Percentiles rank a stretch among this genome's conserved stretches.
These are phyloP conservation scores for Poliocrania exsul DNA, from an alignment of 2,797 vertebrate species.

Conservation along the genomic window DNA sequence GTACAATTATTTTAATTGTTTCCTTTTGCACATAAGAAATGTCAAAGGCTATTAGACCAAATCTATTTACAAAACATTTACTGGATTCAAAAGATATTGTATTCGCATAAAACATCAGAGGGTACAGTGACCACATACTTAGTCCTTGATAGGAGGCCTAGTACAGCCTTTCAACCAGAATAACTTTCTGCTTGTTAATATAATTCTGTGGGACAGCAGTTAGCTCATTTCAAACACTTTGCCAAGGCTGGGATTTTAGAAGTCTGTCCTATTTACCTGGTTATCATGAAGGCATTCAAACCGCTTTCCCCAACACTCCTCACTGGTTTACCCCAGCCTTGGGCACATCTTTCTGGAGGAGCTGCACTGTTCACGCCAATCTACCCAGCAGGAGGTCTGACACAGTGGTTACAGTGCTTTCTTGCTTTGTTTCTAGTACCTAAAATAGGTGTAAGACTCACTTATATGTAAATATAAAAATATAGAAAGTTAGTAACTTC, in stretches of 20 bases:
- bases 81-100: neutral
- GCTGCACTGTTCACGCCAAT: neutral
- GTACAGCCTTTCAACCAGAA: neutral
- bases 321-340: neutral
- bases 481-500: neutral
- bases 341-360: neutral
- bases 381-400: neutral
- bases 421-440: neutral
- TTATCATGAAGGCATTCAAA: neutral
- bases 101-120: neutral
- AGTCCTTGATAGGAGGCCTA: neutral
- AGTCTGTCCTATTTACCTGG: neutral
- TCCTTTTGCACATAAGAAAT: slow-evolving; percentile 22
- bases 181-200: neutral
- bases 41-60: slow-evolving; percentile 39
- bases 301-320: accelerated
- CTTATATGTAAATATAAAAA: neutral
- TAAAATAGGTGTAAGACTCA: neutral
- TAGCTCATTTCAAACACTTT: neutral
- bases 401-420: neutral
- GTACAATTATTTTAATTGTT: slow-evolving; percentile 64
- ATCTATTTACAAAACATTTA: slow-evolving; percentile 47
- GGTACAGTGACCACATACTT: accelerated
- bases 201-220: neutral
- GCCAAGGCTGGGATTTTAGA: neutral